Percentiles rank a stretch among this genome's conserved stretches.
Evolutionary conservation across 2,888 invertebrate genomes (phyloP).

Genomic region (Cheiracanthium punctorium): DNA sequence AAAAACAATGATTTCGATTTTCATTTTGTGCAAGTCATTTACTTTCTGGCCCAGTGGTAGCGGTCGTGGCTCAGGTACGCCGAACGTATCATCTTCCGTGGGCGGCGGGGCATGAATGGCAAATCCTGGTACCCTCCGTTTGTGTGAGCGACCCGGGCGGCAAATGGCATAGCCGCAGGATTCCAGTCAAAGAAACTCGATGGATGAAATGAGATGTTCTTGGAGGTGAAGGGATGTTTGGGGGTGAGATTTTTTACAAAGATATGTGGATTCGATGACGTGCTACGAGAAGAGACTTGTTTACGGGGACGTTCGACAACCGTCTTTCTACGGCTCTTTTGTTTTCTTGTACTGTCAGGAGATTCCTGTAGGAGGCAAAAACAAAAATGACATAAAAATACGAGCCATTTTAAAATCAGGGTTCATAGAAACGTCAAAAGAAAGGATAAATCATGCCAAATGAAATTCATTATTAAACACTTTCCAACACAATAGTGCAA

Average conservation of each 20-base stretch:
- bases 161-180: slow-evolving; percentile 18
- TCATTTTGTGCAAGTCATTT: neutral
- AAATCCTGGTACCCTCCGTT: slow-evolving; percentile 31
- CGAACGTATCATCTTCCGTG: slow-evolving; percentile 26
- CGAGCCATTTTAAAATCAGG: too few relatives aligned
- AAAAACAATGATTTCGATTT: too few relatives aligned
- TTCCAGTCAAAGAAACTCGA: slow-evolving; percentile 43
- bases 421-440: too few relatives aligned
- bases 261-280: neutral
- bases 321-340: slow-evolving; percentile 35
- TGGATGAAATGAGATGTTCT: slow-evolving; percentile 21
- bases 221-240: slow-evolving; percentile 14
- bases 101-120: slow-evolving; percentile 36
- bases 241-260: slow-evolving; percentile 17
- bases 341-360: slow-evolving; percentile 40
- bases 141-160: slow-evolving; percentile 15
- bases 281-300: neutral
- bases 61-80: slow-evolving; percentile 33
- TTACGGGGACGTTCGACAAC: slow-evolving; percentile 33
- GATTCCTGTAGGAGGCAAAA: too few relatives aligned
- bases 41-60: slow-evolving; percentile 44
- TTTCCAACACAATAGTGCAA: too few relatives aligned
- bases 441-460: too few relatives aligned
- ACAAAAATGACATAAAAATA: too few relatives aligned
- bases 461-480: too few relatives aligned